Evolutionary conservation across 2,888 invertebrate genomes (phyloP).

Genomic region (Drosophila paramelanica): DNA sequence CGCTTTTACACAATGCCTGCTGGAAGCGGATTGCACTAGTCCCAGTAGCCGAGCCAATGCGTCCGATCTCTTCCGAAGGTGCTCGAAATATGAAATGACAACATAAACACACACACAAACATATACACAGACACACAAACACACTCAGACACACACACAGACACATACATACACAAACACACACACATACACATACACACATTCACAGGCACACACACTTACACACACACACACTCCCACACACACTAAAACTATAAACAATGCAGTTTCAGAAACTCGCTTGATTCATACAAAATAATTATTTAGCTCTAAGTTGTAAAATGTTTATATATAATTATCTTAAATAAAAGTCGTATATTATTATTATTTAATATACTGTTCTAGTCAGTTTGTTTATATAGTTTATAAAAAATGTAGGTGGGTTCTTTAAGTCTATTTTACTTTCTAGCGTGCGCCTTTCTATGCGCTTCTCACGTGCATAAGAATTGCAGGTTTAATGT

Average conservation of each 20-base stretch:
- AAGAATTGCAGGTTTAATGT: too few species aligned
- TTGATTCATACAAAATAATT: conserved; percentile 20
- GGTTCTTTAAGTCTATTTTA: too few species aligned
- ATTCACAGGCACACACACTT: conserved; percentile 1
- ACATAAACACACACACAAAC: not conserved
- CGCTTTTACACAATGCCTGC: conserved; percentile 21
- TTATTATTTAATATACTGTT: conserved; percentile 71
- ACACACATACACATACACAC: not conserved
- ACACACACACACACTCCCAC: conserved; percentile 3
- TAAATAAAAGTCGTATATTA: conserved; percentile 43
- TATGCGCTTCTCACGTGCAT: too few species aligned
- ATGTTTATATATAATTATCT: conserved; percentile 43
- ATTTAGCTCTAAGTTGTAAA: conserved; percentile 47
- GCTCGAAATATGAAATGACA: conserved; percentile 42
- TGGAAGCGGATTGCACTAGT: conserved; percentile 39
- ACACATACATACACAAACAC: not conserved
- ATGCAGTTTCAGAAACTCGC: conserved; percentile 48
- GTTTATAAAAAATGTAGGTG: not conserved
- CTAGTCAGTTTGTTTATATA: not conserved
- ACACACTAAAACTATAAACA: conserved; percentile 17
- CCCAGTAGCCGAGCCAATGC: conserved; percentile 40
- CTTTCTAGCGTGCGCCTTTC: too few species aligned
- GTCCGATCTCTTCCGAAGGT: conserved; percentile 44
- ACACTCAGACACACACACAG: not conserved
- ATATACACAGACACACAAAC: not conserved